phyloP scores from a whole-genome alignment of 2,888 invertebrate species.

The Trachelus stipa region DNA sequence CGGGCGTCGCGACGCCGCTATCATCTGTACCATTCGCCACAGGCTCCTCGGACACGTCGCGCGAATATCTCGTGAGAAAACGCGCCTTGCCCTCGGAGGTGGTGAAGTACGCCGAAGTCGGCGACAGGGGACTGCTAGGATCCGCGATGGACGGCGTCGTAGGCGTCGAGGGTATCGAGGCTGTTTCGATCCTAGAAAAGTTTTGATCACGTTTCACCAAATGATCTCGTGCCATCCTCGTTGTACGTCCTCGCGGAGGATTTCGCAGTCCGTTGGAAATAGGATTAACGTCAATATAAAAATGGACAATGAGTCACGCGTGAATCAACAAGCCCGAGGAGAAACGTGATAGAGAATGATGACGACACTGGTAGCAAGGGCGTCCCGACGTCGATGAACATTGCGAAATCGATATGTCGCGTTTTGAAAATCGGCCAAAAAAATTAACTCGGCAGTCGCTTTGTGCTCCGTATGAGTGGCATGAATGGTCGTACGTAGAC shows the following conservation, averaged over 20 bases:
- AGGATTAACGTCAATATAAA: slow-evolving; percentile 24
- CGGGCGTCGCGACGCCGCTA: slow-evolving; percentile 30
- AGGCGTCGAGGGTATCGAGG: slow-evolving; percentile 40
- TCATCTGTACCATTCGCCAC: slow-evolving; percentile 41
- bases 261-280: background rate
- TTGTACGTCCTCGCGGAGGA: background rate
- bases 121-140: slow-evolving; percentile 69
- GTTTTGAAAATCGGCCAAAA: background rate
- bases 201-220: background rate
- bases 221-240: background rate
- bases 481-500: background rate
- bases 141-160: slow-evolving; percentile 61
- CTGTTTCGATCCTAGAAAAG: slow-evolving; percentile 44
- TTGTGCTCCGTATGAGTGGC: background rate
- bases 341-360: background rate
- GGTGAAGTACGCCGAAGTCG: slow-evolving; percentile 75
- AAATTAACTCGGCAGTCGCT: background rate
- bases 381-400: background rate
- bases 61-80: slow-evolving; percentile 73
- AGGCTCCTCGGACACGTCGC: slow-evolving; percentile 67
- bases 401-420: background rate
- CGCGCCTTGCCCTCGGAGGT: slow-evolving; percentile 77
- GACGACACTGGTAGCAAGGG: background rate
- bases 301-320: slow-evolving; percentile 31
- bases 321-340: slow-evolving; percentile 19